phyloP scores from a whole-genome alignment of 2,888 invertebrate genomes.

The Lasioglossum figueresi region DNA sequence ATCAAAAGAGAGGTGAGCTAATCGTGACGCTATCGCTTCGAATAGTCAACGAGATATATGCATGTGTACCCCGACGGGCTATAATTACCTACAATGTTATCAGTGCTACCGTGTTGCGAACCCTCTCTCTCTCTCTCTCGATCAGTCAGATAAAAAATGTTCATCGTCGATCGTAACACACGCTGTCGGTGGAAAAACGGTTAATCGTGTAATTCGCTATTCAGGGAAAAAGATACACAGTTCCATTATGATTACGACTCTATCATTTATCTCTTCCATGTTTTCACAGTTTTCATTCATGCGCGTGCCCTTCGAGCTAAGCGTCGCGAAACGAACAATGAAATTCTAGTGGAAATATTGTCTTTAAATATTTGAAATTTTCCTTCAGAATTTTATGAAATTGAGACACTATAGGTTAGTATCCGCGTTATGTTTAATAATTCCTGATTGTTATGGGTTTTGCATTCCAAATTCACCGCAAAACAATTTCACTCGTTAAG shows the following conservation, averaged over 20 bases:
- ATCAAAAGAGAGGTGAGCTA: conserved; percentile 7
- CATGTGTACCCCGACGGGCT: neutral
- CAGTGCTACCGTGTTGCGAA: neutral
- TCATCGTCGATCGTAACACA: neutral
- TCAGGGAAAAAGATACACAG: neutral
- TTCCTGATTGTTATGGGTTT: no score
- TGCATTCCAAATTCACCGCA: no score
- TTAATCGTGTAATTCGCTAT: neutral
- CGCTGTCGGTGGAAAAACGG: neutral
- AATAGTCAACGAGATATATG: neutral
- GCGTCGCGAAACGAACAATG: no score
- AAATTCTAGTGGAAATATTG: no score
- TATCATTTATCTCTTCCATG: neutral
- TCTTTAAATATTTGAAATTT: no score
- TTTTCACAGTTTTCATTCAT: neutral
- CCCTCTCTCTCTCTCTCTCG: neutral
- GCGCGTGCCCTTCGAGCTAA: neutral
- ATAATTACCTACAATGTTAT: neutral
- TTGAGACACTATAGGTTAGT: no score
- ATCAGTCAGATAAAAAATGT: neutral
- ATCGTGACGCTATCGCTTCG: neutral
- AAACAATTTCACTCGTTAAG: no score
- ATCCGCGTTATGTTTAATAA: no score
- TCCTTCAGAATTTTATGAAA: no score
- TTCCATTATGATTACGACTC: neutral